Conservation (phyloP, 2,113 vertebrate genomes). For the Notiomystis cincta region DNA sequence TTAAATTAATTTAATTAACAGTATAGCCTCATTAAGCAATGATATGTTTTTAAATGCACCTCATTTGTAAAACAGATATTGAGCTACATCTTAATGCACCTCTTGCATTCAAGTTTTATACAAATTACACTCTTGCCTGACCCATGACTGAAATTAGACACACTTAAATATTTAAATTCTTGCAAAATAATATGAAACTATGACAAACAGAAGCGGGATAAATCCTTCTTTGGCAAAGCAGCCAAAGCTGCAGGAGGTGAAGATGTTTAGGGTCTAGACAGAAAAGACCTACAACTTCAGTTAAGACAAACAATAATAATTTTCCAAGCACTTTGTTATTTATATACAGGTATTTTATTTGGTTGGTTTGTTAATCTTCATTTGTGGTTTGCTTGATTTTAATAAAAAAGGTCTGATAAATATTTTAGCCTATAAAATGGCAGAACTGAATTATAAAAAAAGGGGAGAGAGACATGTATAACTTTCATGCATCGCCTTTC, state of each 20-base stretch:
- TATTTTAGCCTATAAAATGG: not conserved
- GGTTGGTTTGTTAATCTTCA: not conserved
- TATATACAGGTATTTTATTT: not conserved
- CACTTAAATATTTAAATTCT: not conserved
- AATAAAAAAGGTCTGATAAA: not conserved
- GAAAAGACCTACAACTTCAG: not conserved
- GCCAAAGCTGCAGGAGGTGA: not conserved
- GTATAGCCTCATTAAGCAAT: conserved; percentile 29
- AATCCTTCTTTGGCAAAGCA: not conserved
- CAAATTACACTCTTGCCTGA: not conserved
- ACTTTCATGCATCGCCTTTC: not conserved
- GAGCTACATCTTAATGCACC: not conserved
- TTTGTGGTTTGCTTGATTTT: not conserved
- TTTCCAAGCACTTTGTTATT: not conserved
- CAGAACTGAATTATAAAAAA: not conserved
- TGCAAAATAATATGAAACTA: not conserved
- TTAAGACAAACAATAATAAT: not conserved
- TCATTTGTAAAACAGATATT: conserved; percentile 30
- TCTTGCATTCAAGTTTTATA: not conserved
- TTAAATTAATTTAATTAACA: conserved; percentile 53
- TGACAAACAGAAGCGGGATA: not conserved
- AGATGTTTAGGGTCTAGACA: not conserved
- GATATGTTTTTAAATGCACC: conserved; percentile 22
- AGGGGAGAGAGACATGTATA: not conserved
- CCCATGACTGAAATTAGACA: not conserved